These are phyloP conservation scores for Eonycteris spelaea DNA, from an alignment of 2,113 vertebrate species.

Conservation along the genomic window DNA sequence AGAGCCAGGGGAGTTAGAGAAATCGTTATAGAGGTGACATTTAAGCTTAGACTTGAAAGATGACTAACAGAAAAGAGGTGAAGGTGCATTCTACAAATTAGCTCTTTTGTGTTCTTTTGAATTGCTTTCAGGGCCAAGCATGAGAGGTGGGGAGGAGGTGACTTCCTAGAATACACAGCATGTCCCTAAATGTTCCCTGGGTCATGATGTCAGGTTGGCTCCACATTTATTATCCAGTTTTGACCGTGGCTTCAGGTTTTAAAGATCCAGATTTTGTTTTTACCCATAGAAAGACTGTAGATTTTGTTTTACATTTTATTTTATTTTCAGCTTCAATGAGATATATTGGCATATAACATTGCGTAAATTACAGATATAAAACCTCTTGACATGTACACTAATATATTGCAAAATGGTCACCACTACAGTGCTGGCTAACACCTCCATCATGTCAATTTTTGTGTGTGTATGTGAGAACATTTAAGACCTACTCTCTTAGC, in stretches of 20 bases:
- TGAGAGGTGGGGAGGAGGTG: not conserved
- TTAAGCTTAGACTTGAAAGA: slow-evolving; percentile 14
- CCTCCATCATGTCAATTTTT: not conserved
- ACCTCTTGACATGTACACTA: not conserved
- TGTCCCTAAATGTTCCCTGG: not conserved
- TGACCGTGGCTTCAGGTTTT: not conserved
- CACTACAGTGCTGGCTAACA: not conserved
- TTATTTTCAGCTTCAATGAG: not conserved
- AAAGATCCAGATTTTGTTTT: not conserved
- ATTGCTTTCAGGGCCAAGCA: not conserved
- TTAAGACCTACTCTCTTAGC: not conserved
- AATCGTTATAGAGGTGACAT: not conserved
- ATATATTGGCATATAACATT: not conserved
- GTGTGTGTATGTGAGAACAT: not conserved
- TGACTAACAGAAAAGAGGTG: not conserved
- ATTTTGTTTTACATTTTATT: not conserved
- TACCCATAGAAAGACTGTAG: not conserved
- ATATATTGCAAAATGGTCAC: not conserved
- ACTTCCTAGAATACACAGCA: not conserved
- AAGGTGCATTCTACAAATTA: not conserved
- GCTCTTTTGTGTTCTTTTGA: not conserved
- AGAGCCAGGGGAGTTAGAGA: not conserved
- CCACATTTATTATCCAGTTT: not conserved
- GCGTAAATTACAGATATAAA: not conserved
- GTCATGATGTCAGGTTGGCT: not conserved